Evolutionary conservation across 2,888 invertebrate species (phyloP), one percentile per base, ranked within the genome.

Genomic region (Oligia strigilis): DNA sequence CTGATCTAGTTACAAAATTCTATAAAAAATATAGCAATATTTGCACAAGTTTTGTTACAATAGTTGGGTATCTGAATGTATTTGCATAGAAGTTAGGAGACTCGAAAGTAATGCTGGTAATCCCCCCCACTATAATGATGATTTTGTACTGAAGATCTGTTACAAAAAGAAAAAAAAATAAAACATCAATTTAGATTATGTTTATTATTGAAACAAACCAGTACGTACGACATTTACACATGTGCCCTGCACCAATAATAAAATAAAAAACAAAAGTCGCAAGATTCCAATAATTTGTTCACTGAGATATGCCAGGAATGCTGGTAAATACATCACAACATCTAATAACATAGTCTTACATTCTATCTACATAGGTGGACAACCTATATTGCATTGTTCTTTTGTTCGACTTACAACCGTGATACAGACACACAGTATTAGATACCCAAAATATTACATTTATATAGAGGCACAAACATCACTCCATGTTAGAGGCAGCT

Each of bases 201-300:
- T 92, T 93, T 92, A 92, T 93, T 92, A 92, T 91, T 93, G 60
- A 89, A 92, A 90, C 91, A 89, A 88, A 88, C 90, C 87, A 86
- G 84, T 88, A 87, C 86, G 92, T 88, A 88, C 82, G 84, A 88
- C 89, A 84, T 88, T 89, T 84, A 90, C 83, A 88, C 73, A 86
- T 55, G 85, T 88, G 90, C 91, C 94, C 93, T 88, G 92, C 93
- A 95, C 94, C 94, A 88, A 89, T 77, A 70, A 82, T 89, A 90
- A 89, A 92, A 88, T 88, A 90, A 89, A 91, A 91, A 90, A 36
- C 82, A 87, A 89, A 90, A 89, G 89, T 87, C 76, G 87, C 88
- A 89, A 82, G 81, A 88, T 89, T 87, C 78, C 82, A 90, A 89
- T 82, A 64, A 84, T 89, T 91, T 87, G 89, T 90, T 91, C 89